Evolutionary conservation across 2,888 invertebrate genomes (phyloP), one percentile per base, ranked within the genome.

Genomic region (Periphyllus acericola): DNA sequence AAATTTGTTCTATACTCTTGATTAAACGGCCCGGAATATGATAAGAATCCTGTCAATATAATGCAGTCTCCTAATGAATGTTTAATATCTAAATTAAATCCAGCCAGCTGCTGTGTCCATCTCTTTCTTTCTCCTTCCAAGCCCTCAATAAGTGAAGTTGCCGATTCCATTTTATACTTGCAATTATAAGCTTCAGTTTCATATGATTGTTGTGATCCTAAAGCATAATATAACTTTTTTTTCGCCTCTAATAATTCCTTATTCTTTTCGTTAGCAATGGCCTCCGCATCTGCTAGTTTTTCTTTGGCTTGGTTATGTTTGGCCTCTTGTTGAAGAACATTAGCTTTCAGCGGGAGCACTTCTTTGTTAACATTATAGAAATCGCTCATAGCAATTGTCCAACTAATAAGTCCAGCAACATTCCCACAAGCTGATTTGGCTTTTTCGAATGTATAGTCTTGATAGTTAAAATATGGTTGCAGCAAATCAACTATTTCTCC

Each of bases 351-450:
- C 0, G 98, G 98, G 83, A 98, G 92, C 0, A 99, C 99, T 93
- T 99, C 99, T 92, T 97, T 97, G 92, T 99, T 99, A 82, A 99
- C 98, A 89, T 96, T 96, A 91, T 97, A 98, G 91, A 99, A 99
- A 92, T 97, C 97, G 0, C 96, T 95, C 98, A 98, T 98, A 1
- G 98, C 97, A 92, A 97, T 96, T 0, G 98, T 98, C 99, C 99
- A 99, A 0, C 98, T 97, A 1, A 97, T 92, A 19, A 99, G 93
- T 1, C 99, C 99, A 25, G 99, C 98, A 0, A 99, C 98, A 91
- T 99, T 98, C 83, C 98, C 98, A 91, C 98, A 99, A 4, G 98
- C 98, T 89, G 98, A 93, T 91, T 97, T 96, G 0, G 99, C 99
- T 85, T 96, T 98, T 91, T 98, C 98, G 96, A 98, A 96, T 91